phyloP scores from a whole-genome alignment of 2,797 vertebrate species.

The Anas georgica region DNA sequence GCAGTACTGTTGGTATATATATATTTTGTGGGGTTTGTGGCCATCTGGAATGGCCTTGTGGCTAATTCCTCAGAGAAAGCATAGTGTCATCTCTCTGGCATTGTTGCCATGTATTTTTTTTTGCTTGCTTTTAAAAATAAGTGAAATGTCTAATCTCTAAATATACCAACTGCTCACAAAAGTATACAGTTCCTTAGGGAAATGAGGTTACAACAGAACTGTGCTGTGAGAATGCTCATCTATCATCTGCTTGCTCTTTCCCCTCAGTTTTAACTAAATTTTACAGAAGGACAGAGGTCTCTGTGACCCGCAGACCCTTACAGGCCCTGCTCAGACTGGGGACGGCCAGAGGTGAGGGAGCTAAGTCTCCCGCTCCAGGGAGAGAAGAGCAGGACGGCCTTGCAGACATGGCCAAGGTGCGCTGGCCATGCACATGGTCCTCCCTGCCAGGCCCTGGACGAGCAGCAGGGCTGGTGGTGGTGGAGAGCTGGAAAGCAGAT shows the following conservation, averaged over 20 bases:
- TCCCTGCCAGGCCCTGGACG: not conserved
- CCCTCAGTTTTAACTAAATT: not conserved
- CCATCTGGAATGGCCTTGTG: not conserved
- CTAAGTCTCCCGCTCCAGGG: not conserved
- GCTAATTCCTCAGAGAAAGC: not conserved
- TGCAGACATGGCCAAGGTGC: no score
- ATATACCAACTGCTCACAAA: not conserved
- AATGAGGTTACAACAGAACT: not conserved
- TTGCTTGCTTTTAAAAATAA: not conserved
- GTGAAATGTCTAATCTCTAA: not conserved
- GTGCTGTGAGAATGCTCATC: not conserved
- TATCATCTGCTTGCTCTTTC: constrained; percentile 32
- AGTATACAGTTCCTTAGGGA: not conserved
- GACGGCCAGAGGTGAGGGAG: not conserved
- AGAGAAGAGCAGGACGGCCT: not conserved
- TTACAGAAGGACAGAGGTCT: constrained; percentile 10
- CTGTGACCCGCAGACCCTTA: not conserved
- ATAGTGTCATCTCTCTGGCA: not conserved
- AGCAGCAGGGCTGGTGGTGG: not conserved
- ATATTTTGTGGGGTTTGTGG: not conserved
- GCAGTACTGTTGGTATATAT: not conserved
- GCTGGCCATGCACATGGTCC: rapidly evolving
- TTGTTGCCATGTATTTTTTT: not conserved
- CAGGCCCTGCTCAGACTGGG: not conserved
- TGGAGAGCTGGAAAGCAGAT: not conserved